phyloP scores from a whole-genome alignment of 2,797 vertebrate species.

The Yasuhikotakia modesta region DNA sequence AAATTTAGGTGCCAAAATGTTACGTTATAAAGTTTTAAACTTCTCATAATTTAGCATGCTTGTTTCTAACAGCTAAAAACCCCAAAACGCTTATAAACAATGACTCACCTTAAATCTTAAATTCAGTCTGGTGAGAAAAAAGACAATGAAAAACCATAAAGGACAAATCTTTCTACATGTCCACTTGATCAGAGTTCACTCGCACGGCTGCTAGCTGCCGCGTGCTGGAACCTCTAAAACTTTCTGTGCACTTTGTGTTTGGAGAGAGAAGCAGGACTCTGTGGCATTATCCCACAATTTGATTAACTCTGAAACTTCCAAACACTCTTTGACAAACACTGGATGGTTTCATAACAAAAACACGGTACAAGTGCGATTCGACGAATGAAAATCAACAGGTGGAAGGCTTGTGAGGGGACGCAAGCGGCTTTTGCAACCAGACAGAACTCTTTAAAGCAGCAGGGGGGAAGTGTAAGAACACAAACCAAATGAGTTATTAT shows the following conservation, averaged over 20 bases:
- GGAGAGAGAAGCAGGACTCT: too few species aligned
- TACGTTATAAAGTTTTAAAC: background rate
- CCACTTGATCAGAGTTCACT: constrained; percentile 41
- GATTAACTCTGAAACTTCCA: constrained; percentile 58
- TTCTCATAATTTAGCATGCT: background rate
- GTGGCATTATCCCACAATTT: constrained; percentile 50
- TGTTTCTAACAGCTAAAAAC: constrained; percentile 13
- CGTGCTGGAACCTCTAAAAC: constrained; percentile 49
- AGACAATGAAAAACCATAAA: constrained; percentile 9
- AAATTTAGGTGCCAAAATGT: background rate
- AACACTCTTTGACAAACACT: too few species aligned
- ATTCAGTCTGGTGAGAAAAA: constrained; percentile 1
- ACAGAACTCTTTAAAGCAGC: too few species aligned
- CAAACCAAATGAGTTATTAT: constrained; percentile 37
- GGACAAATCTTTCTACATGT: constrained; percentile 15
- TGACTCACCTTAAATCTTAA: constrained; percentile 42
- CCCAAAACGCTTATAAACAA: background rate
- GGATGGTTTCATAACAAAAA: too few species aligned
- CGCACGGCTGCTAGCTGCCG: constrained; percentile 24
- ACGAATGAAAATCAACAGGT: constrained; percentile 36
- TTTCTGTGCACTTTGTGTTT: constrained; percentile 49
- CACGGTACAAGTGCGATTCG: constrained; percentile 5
- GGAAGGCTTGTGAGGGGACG: background rate
- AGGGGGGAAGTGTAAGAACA: constrained; percentile 17
- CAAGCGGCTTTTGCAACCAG: background rate